Evolutionary conservation across 2,888 invertebrate species (phyloP), one percentile per base, ranked within the genome.

Genomic region (Uloborus plumipes): DNA sequence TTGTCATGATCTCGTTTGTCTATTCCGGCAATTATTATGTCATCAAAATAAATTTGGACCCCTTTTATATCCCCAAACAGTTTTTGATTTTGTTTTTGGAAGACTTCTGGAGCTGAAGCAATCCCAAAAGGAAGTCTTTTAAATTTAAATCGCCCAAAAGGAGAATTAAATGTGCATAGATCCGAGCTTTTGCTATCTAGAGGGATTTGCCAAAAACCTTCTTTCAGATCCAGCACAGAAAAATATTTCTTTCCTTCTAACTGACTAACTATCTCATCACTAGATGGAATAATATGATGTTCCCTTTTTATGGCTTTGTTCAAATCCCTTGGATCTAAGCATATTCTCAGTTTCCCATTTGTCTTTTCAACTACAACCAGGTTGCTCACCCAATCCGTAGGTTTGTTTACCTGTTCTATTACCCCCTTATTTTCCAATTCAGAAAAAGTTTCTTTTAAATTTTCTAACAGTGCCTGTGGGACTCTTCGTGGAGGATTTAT

Each of bases 1-100:
- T 15, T 55, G 39, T 69, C n/a, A 55, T 16, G 55, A 15, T 69
- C 69, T 22, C 53, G 22, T 26, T 53, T 16, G 53, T 53, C n/a
- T 3, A 4, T 26, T 26, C 26, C 26, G 4, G 26, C 4, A 26
- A 26, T 26, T 26, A 26, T 26, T 26, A 26, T 26, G 4, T 26
- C 26, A 26, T 26, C 26, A 26, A 26, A 26, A 4, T 26, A 26
- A 4, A 26, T 26, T 26, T 26, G 4, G 4, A 26, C 26, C 2
- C 26, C 26, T 26, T 26, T 26, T 26, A 26, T 26, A 26, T 26
- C 26, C 9, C 59, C 76, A 67, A 76, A 61, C n/a, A 76, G 18
- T 18, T 69, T 69, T 50, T 59, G 47, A 20, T 66, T 66, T 47
- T 31, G n/a, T 13, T 66, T 67, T 39, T 69, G 69, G 51, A 75